These are phyloP conservation scores for Neopelma chrysocephalum DNA, from an alignment of 2,797 vertebrate genomes.

Conservation along the genomic window DNA sequence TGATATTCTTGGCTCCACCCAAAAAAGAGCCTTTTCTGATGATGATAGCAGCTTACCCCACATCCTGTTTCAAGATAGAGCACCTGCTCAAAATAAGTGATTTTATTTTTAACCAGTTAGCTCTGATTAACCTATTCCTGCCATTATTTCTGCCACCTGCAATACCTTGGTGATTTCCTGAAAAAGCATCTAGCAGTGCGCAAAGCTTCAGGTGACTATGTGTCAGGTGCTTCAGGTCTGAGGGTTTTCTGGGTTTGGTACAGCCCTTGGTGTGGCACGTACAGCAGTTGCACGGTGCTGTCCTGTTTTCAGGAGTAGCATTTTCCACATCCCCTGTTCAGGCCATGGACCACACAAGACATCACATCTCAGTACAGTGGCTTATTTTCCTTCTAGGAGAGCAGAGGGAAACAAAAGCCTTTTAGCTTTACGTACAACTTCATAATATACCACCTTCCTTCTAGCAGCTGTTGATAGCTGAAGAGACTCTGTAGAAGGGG, in stretches of 20 bases:
- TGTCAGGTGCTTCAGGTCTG: neutral
- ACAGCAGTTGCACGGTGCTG: neutral
- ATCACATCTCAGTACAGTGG: no score
- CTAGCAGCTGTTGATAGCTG: neutral
- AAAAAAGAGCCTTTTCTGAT: neutral
- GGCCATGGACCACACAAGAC: neutral
- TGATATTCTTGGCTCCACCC: conserved; percentile 7
- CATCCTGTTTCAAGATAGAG: conserved; percentile 56
- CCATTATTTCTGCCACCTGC: neutral
- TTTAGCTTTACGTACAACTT: neutral
- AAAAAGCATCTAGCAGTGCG: neutral
- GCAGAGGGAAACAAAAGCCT: neutral
- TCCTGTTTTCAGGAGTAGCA: neutral
- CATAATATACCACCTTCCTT: neutral
- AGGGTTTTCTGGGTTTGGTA: neutral
- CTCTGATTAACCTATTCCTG: conserved; percentile 7
- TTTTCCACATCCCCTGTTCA: neutral
- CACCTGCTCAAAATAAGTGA: neutral
- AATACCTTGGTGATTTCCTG: neutral
- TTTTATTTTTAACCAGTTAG: conserved; percentile 24
- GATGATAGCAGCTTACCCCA: conserved; percentile 19
- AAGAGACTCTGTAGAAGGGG: neutral
- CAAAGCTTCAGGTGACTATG: neutral
- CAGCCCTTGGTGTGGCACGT: neutral
- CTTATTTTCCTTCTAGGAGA: neutral